phyloP scores from a whole-genome alignment of 2,888 invertebrate species.

The Amphipyra tragopoginis region DNA sequence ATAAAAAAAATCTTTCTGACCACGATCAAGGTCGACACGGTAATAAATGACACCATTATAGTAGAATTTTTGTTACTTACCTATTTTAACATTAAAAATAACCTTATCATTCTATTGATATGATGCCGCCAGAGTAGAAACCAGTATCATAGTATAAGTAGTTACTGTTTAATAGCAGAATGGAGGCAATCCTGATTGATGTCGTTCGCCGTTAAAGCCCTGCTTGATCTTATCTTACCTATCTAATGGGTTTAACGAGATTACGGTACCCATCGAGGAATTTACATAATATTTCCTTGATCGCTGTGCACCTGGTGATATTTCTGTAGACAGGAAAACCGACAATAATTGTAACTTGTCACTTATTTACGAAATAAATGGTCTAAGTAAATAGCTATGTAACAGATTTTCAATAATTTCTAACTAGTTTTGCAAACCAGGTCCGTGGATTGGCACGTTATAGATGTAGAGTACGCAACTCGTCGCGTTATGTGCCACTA shows the following conservation, averaged over 20 bases:
- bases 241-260: constrained; percentile 84
- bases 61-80: constrained; percentile 4
- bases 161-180: constrained; percentile 64
- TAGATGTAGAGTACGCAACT: constrained; percentile 31
- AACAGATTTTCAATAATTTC: constrained; percentile 41
- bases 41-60: constrained; percentile 5
- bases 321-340: constrained; percentile 28
- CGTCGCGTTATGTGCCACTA: constrained; percentile 41
- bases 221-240: constrained; percentile 77
- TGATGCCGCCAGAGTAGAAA: constrained; percentile 19
- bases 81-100: constrained; percentile 10
- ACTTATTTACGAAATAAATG: constrained; percentile 26
- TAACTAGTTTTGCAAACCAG: constrained; percentile 40
- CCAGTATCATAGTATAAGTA: constrained; percentile 61
- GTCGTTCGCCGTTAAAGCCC: constrained; percentile 77
- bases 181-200: constrained; percentile 81
- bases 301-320: constrained; percentile 53
- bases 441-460: constrained; percentile 19
- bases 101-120: constrained; percentile 10
- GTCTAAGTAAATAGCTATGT: constrained; percentile 2
- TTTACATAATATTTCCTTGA: constrained; percentile 74
- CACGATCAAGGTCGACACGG: constrained; percentile 41
- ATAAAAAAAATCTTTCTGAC: constrained; percentile 12
- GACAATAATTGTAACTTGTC: constrained; percentile 29
- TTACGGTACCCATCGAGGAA: constrained; percentile 78